Evolutionary conservation across 2,113 vertebrate genomes (phyloP).

Genomic region (Clarias gariepinus): DNA sequence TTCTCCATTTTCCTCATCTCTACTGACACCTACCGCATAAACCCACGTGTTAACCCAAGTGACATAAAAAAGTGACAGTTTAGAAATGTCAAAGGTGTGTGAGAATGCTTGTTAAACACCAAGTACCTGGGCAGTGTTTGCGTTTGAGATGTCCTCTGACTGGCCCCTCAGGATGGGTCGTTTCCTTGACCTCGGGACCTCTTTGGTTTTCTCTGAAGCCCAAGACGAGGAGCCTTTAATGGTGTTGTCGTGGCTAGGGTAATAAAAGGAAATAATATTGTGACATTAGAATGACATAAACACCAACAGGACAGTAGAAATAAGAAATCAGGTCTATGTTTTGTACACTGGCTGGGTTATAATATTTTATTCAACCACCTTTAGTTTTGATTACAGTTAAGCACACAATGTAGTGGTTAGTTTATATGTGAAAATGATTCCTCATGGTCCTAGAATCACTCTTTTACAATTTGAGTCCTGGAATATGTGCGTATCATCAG

Average conservation of each 20-base stretch:
- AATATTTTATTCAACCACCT: no score
- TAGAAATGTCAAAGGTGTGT: not conserved
- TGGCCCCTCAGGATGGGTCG: conserved; percentile 76
- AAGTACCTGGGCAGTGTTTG: conserved; percentile 63
- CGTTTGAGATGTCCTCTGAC: conserved; percentile 79
- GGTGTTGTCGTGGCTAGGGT: conserved; percentile 73
- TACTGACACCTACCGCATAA: conserved; percentile 74
- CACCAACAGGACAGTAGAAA: not conserved
- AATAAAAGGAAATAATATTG: conserved; percentile 16
- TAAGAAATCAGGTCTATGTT: not conserved
- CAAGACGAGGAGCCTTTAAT: conserved; percentile 83
- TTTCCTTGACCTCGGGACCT: conserved; percentile 69
- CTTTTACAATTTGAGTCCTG: no score
- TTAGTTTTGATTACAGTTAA: no score
- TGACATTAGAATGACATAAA: not conserved
- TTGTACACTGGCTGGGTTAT: not conserved
- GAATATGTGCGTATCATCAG: no score
- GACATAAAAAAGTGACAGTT: not conserved
- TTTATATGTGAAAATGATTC: no score
- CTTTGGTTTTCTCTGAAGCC: conserved; percentile 81
- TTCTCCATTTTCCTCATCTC: conserved; percentile 86
- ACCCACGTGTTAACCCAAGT: not conserved
- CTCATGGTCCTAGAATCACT: no score
- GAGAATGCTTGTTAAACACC: not conserved
- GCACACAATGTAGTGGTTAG: no score